These are phyloP conservation scores for Archaeoteleia sp. DNA, from an alignment of 2,888 invertebrate genomes.

Conservation along the genomic window DNA sequence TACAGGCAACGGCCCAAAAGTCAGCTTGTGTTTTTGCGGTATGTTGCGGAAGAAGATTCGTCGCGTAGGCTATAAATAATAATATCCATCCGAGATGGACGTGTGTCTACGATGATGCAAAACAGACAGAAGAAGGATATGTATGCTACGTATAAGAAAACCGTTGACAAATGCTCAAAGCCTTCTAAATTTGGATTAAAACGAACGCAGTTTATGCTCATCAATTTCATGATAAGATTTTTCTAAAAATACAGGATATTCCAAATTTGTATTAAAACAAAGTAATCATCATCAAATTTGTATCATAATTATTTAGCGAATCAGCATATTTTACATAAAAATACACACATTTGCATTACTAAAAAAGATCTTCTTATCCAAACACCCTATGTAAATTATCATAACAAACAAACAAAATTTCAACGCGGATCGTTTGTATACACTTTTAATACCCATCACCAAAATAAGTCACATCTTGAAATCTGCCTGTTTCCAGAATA, in stretches of 20 bases:
- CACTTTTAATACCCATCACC: constrained; percentile 1
- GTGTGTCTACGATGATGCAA: constrained; percentile 51
- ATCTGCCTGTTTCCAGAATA: constrained; percentile 42
- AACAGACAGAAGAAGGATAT: constrained; percentile 30
- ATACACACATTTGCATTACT: not conserved
- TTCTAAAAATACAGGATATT: too few relatives aligned
- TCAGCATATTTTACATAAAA: too few relatives aligned
- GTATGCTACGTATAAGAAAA: constrained; percentile 10
- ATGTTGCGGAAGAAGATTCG: constrained; percentile 56
- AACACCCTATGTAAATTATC: constrained; percentile 31
- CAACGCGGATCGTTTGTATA: constrained; percentile 33
- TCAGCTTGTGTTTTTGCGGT: constrained; percentile 30
- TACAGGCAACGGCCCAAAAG: constrained; percentile 46
- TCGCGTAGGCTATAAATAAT: constrained; percentile 64
- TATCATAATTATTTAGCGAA: too few relatives aligned
- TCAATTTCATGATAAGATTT: too few relatives aligned
- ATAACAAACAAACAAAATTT: constrained; percentile 30
- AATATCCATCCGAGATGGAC: constrained; percentile 44
- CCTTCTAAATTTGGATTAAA: constrained; percentile 15
- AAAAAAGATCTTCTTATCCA: too few relatives aligned
- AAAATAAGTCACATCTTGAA: constrained; percentile 15
- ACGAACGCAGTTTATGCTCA: not conserved
- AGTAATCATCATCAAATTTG: constrained; percentile 30
- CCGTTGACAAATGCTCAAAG: constrained; percentile 44
- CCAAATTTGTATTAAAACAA: constrained; percentile 38